These are phyloP conservation scores for Urosaurus nigricauda DNA, from an alignment of 2,797 vertebrate species.

Conservation along the genomic window DNA sequence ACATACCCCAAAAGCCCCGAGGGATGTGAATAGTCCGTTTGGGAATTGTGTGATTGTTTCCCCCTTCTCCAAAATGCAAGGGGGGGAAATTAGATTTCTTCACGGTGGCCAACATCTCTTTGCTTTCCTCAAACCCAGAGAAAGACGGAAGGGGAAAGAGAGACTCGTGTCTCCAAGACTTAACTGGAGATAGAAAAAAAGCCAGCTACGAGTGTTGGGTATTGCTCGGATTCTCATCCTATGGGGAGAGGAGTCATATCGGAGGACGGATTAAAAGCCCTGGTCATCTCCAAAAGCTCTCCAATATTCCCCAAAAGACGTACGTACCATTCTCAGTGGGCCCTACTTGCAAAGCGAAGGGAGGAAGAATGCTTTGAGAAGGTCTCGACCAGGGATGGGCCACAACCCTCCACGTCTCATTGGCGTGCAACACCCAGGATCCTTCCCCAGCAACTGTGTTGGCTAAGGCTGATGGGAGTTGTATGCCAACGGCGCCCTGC, in stretches of 20 bases:
- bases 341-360: not conserved
- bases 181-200: slow-evolving; percentile 61
- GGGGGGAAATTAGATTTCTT: slow-evolving; percentile 82
- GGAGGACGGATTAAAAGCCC: no score
- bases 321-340: no score
- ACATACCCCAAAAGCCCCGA: not conserved
- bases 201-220: slow-evolving; percentile 75
- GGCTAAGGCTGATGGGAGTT: not conserved
- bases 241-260: not conserved
- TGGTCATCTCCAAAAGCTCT: not conserved
- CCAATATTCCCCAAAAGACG: not conserved
- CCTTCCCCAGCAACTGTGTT: not conserved
- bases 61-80: not conserved
- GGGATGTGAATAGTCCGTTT: not conserved
- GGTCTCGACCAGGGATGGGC: not conserved
- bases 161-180: not conserved
- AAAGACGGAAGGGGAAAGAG: not conserved
- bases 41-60: no score
- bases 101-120: slow-evolving; percentile 35
- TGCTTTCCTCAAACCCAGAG: slow-evolving; percentile 42
- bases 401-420: not conserved
- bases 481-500: not conserved
- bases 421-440: not conserved
- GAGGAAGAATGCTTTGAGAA: not conserved
- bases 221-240: slow-evolving; percentile 60